A percentile compares a stretch with the other conserved stretches of the same genome.
These are phyloP conservation scores for Machaerirhynchus nigripectus DNA, from an alignment of 2,113 vertebrate genomes.

Conservation along the genomic window DNA sequence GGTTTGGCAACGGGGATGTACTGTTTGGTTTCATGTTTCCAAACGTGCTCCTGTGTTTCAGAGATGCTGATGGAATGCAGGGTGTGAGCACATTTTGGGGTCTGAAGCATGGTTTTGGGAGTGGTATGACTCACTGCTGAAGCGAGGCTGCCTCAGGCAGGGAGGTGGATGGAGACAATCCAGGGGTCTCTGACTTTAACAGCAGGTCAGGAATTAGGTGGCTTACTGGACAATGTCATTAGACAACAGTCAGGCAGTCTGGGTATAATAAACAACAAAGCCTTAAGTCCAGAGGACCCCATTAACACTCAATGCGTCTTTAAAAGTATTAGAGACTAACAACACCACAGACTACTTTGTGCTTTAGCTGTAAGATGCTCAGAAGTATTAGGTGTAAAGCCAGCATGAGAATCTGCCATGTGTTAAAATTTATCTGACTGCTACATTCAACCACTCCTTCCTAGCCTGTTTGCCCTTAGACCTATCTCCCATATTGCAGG, in stretches of 20 bases:
- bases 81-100: fast-evolving
- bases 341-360: slow-evolving; percentile 34
- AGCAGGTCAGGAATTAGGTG: slow-evolving; percentile 49
- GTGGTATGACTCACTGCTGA: neutral
- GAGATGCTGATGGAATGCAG: fast-evolving
- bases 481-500: neutral
- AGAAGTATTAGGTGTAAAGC: slow-evolving; percentile 38
- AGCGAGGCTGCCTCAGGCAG: neutral
- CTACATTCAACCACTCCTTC: neutral
- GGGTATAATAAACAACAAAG: slow-evolving; percentile 44
- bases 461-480: neutral
- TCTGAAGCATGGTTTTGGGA: neutral
- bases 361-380: slow-evolving; percentile 38
- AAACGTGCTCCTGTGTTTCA: fast-evolving
- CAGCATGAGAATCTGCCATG: slow-evolving; percentile 17
- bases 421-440: slow-evolving; percentile 37
- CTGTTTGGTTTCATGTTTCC: fast-evolving
- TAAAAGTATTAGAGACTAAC: slow-evolving; percentile 53
- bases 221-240: slow-evolving; percentile 5
- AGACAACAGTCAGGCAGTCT: slow-evolving; percentile 28
- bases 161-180: neutral
- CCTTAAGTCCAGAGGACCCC: slow-evolving; percentile 33
- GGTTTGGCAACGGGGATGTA: fast-evolving
- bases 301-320: slow-evolving; percentile 48
- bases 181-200: neutral